Evolutionary conservation across 53 echinoderm and acorn worm species (phyloP).

Genomic region (Paelopatides confundens): DNA sequence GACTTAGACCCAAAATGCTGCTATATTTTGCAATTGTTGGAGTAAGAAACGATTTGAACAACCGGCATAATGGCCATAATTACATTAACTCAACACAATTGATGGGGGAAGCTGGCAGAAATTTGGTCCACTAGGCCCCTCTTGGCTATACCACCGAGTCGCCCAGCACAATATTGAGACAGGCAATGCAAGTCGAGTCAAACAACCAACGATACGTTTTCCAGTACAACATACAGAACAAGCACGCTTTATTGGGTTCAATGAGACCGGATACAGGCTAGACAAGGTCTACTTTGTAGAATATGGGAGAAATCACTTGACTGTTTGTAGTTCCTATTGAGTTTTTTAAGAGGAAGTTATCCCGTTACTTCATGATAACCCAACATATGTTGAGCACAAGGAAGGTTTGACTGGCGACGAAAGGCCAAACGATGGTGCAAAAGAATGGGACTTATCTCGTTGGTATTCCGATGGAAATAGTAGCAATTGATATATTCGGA

Average conservation of each 20-base stretch:
- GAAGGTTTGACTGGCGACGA: slow-evolving; percentile 16
- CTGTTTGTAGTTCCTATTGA: slow-evolving; percentile 5
- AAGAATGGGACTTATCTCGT: not conserved
- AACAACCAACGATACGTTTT: slow-evolving; percentile 38
- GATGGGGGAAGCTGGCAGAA: too few species aligned
- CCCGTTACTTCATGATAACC: not conserved
- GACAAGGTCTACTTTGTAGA: not conserved
- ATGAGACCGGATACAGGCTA: not conserved
- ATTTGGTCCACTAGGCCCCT: too few species aligned
- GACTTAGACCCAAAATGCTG: too few species aligned
- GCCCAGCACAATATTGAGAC: slow-evolving; percentile 53
- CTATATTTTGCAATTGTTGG: too few species aligned
- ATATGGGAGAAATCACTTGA: not conserved
- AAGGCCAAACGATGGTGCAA: not conserved
- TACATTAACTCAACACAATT: too few species aligned
- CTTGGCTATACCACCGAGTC: slow-evolving; percentile 6
- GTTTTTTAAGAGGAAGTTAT: not conserved
- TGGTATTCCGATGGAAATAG: not conserved
- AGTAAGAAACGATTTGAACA: too few species aligned
- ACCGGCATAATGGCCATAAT: too few species aligned
- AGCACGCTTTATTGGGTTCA: slow-evolving; percentile 10
- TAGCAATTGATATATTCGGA: slow-evolving; percentile 48
- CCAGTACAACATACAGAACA: slow-evolving; percentile 24
- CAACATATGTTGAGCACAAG: not conserved
- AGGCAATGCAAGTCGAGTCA: slow-evolving; percentile 36